phyloP scores from a whole-genome alignment of 1,140 invertebrate species.

The Bombus breviceps region DNA sequence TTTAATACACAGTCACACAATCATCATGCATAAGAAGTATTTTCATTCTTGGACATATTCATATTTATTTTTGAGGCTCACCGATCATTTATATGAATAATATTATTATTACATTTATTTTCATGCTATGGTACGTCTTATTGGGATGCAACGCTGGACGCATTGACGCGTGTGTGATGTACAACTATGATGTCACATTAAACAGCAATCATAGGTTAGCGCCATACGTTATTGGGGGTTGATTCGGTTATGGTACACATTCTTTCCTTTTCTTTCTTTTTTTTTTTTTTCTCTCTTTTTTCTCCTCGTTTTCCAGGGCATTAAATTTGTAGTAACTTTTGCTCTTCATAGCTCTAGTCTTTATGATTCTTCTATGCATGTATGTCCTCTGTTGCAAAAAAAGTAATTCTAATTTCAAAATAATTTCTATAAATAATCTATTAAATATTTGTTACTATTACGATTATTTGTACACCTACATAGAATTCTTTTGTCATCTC shows the following conservation, averaged over 20 bases:
- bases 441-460: slow-evolving; percentile 8
- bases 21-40: slow-evolving; percentile 54
- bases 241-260: slow-evolving; percentile 77
- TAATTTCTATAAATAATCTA: slow-evolving; percentile 17
- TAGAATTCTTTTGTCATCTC: slow-evolving; percentile 15
- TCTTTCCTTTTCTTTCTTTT: too few relatives aligned
- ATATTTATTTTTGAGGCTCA: slow-evolving; percentile 60
- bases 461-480: slow-evolving; percentile 45
- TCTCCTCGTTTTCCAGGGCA: slow-evolving; percentile 46
- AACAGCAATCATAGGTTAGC: slow-evolving; percentile 83
- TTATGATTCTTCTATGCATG: slow-evolving; percentile 61
- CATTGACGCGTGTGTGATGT: slow-evolving; percentile 79
- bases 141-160: slow-evolving; percentile 81
- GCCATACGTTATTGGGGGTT: slow-evolving; percentile 76
- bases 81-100: slow-evolving; percentile 67
- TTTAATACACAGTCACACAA: slow-evolving; percentile 25
- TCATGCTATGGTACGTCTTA: slow-evolving; percentile 81
- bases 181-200: slow-evolving; percentile 80
- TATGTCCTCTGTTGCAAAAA: slow-evolving; percentile 35
- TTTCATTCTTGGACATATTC: slow-evolving; percentile 63
- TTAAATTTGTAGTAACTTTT: slow-evolving; percentile 53
- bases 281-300: too few relatives aligned
- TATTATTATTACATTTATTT: slow-evolving; percentile 78
- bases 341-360: slow-evolving; percentile 50
- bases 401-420: slow-evolving; percentile 14